Percentiles rank a stretch among this genome's conserved stretches.
These are phyloP conservation scores for Drosophila bocki DNA, from an alignment of 1,140 invertebrate species.

Conservation along the genomic window DNA sequence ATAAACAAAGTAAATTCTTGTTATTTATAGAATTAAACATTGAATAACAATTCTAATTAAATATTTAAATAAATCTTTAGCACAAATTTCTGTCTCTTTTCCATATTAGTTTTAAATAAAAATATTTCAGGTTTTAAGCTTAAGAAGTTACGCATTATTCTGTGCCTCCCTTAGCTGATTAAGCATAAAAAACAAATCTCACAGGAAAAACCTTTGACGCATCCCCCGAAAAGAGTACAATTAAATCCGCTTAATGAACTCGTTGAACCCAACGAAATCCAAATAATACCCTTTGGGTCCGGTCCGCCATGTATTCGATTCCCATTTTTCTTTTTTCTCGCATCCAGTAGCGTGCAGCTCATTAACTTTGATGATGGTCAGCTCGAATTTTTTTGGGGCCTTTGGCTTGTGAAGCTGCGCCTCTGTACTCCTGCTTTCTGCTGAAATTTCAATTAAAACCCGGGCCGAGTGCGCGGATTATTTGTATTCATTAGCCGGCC, in stretches of 20 bases:
- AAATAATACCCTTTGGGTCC: conserved; percentile 65
- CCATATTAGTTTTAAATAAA: neutral
- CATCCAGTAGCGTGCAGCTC: conserved; percentile 52
- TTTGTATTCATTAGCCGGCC: conserved; percentile 75
- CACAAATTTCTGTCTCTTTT: neutral
- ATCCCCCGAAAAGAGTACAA: conserved; percentile 49
- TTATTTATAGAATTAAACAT: no score
- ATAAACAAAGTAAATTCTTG: no score
- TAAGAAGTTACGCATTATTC: neutral
- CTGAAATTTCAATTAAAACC: conserved; percentile 73
- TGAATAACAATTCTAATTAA: no score
- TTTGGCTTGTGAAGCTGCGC: conserved; percentile 9
- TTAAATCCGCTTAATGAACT: conserved; percentile 81
- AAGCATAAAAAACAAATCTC: conserved; percentile 39
- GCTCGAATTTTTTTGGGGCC: conserved; percentile 24
- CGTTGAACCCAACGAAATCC: conserved; percentile 64
- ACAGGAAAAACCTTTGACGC: conserved; percentile 19
- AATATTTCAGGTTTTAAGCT: neutral
- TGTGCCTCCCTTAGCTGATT: conserved; percentile 11
- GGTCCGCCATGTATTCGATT: conserved; percentile 27
- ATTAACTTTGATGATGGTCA: conserved; percentile 70
- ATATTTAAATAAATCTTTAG: no score
- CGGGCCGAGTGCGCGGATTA: conserved; percentile 41
- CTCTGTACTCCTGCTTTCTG: conserved; percentile 26
- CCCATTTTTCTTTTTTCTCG: conserved; percentile 5